Evolutionary conservation across 1,140 invertebrate genomes (phyloP).

Genomic region (Condylostylus longicornis): DNA sequence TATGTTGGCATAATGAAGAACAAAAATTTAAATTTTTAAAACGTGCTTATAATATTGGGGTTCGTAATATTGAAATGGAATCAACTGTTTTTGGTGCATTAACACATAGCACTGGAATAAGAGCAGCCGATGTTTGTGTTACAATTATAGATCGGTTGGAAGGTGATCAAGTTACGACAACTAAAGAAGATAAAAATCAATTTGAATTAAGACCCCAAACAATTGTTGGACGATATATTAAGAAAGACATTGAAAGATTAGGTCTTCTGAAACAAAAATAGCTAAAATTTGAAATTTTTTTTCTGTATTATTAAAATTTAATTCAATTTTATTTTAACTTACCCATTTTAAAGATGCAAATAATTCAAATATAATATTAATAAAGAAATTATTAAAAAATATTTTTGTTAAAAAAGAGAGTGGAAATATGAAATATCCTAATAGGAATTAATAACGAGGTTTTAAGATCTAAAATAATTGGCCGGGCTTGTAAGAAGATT

Average conservation of each 20-base stretch:
- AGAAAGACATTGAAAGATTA: too few species aligned
- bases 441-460: too few species aligned
- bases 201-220: constrained; percentile 20
- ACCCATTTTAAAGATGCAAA: too few species aligned
- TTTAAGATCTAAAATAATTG: too few species aligned
- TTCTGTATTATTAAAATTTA: background rate
- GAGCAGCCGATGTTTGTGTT: constrained; percentile 80
- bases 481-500: too few species aligned
- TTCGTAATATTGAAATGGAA: constrained; percentile 97
- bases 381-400: too few species aligned
- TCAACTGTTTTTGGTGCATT: constrained; percentile 77
- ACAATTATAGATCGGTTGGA: constrained; percentile 74
- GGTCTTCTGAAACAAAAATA: too few species aligned
- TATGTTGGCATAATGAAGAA: constrained; percentile 70
- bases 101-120: constrained; percentile 70
- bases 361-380: too few species aligned
- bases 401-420: too few species aligned
- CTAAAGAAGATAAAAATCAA: constrained; percentile 15
- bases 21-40: constrained; percentile 75
- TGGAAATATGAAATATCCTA: too few species aligned
- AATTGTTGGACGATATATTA: constrained; percentile 17
- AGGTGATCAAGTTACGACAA: constrained; percentile 70
- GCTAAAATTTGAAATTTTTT: background rate
- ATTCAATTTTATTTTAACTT: background rate
- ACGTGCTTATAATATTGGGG: constrained; percentile 50